Evolutionary conservation across 1,140 invertebrate genomes (phyloP).

Genomic region (Augochlora pura): DNA sequence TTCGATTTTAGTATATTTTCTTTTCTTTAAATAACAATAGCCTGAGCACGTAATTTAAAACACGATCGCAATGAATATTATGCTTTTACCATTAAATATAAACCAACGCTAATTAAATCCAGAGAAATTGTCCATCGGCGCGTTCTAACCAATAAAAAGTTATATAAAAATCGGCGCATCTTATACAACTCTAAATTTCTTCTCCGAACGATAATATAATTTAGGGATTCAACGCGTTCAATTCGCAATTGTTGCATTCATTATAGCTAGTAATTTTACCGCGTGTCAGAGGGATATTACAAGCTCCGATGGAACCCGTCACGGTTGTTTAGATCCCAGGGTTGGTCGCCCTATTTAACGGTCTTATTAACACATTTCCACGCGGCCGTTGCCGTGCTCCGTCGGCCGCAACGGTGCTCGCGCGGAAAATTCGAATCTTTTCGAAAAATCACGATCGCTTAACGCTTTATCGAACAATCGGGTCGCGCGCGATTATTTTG

Average conservation of each 20-base stretch:
- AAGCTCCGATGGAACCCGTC: neutral
- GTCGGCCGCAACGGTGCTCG: neutral
- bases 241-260: neutral
- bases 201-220: too few relatives aligned
- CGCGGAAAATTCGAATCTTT: neutral
- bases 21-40: too few relatives aligned
- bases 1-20: too few relatives aligned
- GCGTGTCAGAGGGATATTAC: neutral
- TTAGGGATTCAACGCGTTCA: too few relatives aligned
- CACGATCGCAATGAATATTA: too few relatives aligned
- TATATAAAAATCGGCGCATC: too few relatives aligned
- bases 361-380: constrained; percentile 4
- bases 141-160: too few relatives aligned
- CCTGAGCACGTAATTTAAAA: too few relatives aligned
- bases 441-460: constrained; percentile 2
- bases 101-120: too few relatives aligned
- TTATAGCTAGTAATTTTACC: neutral
- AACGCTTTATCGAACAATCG: constrained; percentile 1
- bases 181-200: too few relatives aligned
- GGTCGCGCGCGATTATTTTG: neutral
- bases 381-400: neutral
- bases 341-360: neutral
- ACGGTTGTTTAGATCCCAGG: neutral
- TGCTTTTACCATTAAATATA: too few relatives aligned
- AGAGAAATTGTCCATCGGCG: too few relatives aligned